Evolutionary conservation across 2,888 invertebrate genomes (phyloP).

Genomic region (Drosophila fungiperda): DNA sequence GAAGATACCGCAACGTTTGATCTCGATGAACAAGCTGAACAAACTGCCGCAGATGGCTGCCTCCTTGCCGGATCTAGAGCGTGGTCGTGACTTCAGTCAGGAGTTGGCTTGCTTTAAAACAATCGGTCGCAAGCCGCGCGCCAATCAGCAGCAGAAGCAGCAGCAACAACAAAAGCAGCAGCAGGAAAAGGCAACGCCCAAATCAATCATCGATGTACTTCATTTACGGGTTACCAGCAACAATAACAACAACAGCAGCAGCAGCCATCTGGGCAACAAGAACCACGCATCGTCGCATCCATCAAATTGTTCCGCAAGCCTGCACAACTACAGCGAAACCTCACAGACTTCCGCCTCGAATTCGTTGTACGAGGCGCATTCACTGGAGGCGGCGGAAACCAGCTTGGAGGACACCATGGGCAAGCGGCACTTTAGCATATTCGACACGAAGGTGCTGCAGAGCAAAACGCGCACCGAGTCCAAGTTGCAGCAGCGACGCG

Average conservation of each 20-base stretch:
- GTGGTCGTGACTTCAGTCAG: conserved; percentile 77
- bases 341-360: conserved; percentile 82
- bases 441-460: conserved; percentile 90
- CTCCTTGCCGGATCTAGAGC: conserved; percentile 92
- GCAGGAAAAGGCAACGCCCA: conserved; percentile 55
- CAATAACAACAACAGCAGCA: conserved; percentile 47
- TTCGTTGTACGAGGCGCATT: conserved; percentile 68
- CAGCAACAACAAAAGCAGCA: conserved; percentile 18
- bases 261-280: conserved; percentile 11
- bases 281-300: conserved; percentile 1
- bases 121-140: conserved; percentile 33
- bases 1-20: conserved; percentile 92
- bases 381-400: conserved; percentile 59
- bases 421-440: conserved; percentile 85
- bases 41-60: conserved; percentile 87
- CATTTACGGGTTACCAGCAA: conserved; percentile 82
- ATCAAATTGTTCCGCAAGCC: conserved; percentile 33
- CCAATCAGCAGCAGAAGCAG: conserved; percentile 21
- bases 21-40: conserved; percentile 91
- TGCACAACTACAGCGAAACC: conserved; percentile 70
- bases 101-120: conserved; percentile 66
- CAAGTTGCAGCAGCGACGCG: conserved; percentile 89
- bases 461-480: conserved; percentile 92
- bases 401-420: conserved; percentile 48
- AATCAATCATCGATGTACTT: conserved; percentile 84